Conservation (phyloP, 2,113 vertebrate genomes). For the Eulemur macaco region DNA sequence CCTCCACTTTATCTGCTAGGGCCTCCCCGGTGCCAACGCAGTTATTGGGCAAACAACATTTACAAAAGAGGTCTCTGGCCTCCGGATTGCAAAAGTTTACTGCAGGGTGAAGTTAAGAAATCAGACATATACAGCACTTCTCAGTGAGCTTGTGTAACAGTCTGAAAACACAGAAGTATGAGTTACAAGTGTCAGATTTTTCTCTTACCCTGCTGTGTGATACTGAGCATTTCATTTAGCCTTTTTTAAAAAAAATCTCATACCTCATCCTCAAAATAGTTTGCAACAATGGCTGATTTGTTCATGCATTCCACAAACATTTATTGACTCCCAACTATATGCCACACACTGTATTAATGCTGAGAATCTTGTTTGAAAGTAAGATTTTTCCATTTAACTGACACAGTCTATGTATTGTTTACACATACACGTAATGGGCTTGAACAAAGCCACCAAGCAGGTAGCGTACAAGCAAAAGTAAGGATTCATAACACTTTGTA, state of each 20-base stretch:
- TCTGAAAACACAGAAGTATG: constrained; percentile 48
- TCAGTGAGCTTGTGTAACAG: constrained; percentile 47
- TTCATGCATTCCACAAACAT: constrained; percentile 47
- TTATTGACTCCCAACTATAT: constrained; percentile 15
- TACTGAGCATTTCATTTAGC: neutral
- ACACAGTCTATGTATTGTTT: neutral
- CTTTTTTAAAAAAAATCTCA: constrained; percentile 25
- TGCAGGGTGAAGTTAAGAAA: constrained; percentile 76
- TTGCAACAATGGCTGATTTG: constrained; percentile 51
- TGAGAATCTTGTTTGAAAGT: neutral
- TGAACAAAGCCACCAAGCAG: constrained; percentile 28
- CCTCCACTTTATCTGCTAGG: constrained; percentile 82
- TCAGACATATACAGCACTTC: constrained; percentile 50
- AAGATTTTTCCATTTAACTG: constrained; percentile 22
- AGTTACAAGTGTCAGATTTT: neutral
- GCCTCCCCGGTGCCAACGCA: constrained; percentile 80
- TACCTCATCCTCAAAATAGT: constrained; percentile 42
- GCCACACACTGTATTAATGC: constrained; percentile 5
- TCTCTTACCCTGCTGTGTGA: neutral
- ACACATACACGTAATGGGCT: neutral
- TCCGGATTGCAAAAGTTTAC: constrained; percentile 83
- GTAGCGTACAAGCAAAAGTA: neutral
- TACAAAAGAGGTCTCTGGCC: constrained; percentile 80
- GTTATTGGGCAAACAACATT: constrained; percentile 76
- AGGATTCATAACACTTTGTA: neutral